Base-by-base conservation (phyloP, 2,113 vertebrate species). In the Tyrannus savana region DNA sequence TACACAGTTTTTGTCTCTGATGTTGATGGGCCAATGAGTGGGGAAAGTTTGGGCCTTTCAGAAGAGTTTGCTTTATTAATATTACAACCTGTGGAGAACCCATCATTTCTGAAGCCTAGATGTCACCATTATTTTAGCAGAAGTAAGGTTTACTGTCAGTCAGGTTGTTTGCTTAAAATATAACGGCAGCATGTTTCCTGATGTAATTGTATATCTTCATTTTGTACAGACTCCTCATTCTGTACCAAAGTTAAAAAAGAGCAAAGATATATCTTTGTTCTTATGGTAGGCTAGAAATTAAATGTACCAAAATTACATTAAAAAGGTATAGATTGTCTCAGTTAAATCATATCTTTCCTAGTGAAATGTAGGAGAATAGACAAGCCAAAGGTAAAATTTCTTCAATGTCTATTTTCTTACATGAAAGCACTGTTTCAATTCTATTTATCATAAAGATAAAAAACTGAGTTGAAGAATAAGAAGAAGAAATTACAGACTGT, bases 31-130 rank as follows among this genome's bases (percentile, higher is more conserved):
- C 7, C 17, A 83, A 50, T 6, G 17, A 33, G 10, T 25, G 1
- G 6, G 5, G 7, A 73, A 76, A 21, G 7, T 58, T 1, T 47
- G 9, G 6, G 3, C 23, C 6, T 59, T 64, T 78, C 46, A 67
- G 27, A 83, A 86, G 9, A 41, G 5, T 55, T 88, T 73, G 10
- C 4, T 52, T 28, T 73, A 13, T 31, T 79, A 22, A 14, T 56
- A 31, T n/a, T 62, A 28, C 3, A 81, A 10, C 4, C 12, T 49
- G 14, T 5, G 4, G 5, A 2, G 67, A 78, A 50, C 1, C 1
- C 18, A 87, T 11, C 4, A 12, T 19, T 59, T 87, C 37, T 53
- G 14, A 71, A 66, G 8, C 28, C 14, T 42, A 39, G 6, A 35
- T 66, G 7, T 52, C 67, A 63, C 4, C 6, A n/a, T 50, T 35